phyloP scores from a whole-genome alignment of 2,113 vertebrate genomes.

The Canis aureus region DNA sequence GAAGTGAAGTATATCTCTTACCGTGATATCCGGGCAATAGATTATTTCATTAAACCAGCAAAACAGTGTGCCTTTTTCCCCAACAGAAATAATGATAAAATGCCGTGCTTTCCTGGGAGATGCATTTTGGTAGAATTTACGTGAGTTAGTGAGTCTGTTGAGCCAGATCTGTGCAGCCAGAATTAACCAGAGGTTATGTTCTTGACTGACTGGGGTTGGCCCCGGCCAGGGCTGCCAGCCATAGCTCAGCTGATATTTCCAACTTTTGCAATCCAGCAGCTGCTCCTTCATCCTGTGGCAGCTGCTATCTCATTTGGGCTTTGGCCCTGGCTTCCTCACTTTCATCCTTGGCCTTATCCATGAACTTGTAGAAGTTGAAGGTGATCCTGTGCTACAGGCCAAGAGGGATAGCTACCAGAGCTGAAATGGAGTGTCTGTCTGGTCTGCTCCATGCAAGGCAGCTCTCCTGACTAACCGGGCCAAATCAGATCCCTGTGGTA shows the following conservation, averaged over 20 bases:
- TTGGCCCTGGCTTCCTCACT: background rate
- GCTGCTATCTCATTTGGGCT: background rate
- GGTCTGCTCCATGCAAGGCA: background rate
- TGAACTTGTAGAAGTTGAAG: background rate
- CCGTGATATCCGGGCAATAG: background rate
- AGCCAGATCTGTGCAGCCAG: background rate
- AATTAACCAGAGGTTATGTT: slow-evolving; percentile 32
- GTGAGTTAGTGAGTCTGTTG: background rate
- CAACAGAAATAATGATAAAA: background rate
- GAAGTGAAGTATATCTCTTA: background rate
- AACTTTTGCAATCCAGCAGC: background rate
- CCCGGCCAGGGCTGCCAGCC: background rate
- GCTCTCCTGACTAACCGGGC: background rate
- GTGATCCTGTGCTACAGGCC: background rate
- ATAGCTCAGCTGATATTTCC: background rate
- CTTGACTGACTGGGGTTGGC: background rate
- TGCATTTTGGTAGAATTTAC: slow-evolving; percentile 15
- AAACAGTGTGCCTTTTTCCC: background rate
- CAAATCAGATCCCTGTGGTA: background rate
- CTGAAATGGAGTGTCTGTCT: background rate
- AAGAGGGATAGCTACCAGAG: background rate
- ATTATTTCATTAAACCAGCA: background rate
- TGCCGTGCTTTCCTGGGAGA: background rate
- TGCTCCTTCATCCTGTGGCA: background rate
- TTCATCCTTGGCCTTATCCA: background rate